These are phyloP conservation scores for Muscidifurax raptorellus DNA, from an alignment of 1,140 invertebrate species.

Conservation along the genomic window DNA sequence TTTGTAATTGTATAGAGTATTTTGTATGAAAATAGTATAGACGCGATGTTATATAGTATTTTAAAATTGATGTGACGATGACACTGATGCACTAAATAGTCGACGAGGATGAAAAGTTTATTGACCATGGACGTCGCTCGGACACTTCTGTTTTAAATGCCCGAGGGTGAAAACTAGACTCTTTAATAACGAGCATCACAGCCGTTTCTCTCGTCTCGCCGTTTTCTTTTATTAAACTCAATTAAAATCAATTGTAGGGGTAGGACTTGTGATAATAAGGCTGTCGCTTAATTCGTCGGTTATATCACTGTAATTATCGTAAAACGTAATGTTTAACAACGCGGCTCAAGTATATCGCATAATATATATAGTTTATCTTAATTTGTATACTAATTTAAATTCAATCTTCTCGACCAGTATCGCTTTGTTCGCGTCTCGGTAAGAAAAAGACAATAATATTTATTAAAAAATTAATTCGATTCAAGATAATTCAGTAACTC, in stretches of 20 bases:
- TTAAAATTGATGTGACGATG: no score
- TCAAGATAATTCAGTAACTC: no score
- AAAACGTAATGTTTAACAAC: conserved; percentile 13
- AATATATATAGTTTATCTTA: no score
- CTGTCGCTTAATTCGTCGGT: conserved; percentile 30
- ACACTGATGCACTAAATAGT: neutral
- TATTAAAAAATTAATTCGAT: no score
- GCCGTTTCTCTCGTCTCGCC: conserved; percentile 11
- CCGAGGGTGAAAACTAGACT: conserved; percentile 40
- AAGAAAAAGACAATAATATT: no score
- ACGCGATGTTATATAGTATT: no score
- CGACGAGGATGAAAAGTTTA: conserved; percentile 20
- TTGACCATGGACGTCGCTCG: conserved; percentile 14
- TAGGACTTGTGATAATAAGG: conserved; percentile 38
- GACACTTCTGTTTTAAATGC: conserved; percentile 38
- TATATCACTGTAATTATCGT: conserved; percentile 40
- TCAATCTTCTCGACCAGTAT: no score
- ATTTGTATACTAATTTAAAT: no score
- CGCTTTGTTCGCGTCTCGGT: no score
- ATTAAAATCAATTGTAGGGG: conserved; percentile 50
- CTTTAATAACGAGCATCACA: conserved; percentile 19
- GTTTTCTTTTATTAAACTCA: conserved; percentile 51
- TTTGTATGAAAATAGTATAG: no score
- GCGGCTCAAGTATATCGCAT: neutral
- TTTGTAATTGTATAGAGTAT: no score